Percentiles rank a stretch among this genome's conserved stretches.
Conservation (phyloP, 2,113 vertebrate genomes). For the Gorsachius goisagi region DNA sequence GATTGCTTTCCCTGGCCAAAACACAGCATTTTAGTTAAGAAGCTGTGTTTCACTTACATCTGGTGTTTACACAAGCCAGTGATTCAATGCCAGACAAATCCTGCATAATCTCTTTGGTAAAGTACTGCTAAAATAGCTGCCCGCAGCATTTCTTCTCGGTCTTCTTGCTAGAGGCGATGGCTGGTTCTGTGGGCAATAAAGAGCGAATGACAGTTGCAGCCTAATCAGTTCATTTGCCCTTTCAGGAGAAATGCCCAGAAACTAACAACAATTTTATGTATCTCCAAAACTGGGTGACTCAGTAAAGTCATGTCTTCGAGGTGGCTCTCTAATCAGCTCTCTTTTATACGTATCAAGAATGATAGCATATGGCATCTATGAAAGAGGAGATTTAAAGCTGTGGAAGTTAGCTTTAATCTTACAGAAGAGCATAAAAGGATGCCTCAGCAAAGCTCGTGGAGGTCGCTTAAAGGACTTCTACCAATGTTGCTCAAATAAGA, state of each 20-base stretch:
- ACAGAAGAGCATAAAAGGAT: neutral
- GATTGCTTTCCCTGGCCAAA: neutral
- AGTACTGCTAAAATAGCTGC: constrained; percentile 20
- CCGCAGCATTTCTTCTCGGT: neutral
- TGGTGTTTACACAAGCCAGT: constrained; percentile 43
- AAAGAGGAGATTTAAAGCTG: constrained; percentile 20
- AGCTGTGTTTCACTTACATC: neutral
- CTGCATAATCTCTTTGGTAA: constrained; percentile 14
- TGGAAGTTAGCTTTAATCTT: constrained; percentile 9
- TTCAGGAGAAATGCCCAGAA: constrained; percentile 8
- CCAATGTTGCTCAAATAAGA: neutral
- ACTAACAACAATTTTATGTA: neutral
- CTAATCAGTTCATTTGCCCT: constrained; percentile 7
- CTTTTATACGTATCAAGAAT: neutral
- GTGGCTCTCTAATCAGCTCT: neutral
- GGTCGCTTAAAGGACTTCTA: neutral
- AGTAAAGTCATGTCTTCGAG: constrained; percentile 8
- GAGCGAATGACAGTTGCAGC: neutral
- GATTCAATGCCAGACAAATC: constrained; percentile 37
- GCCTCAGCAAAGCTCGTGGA: neutral
- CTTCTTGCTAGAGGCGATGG: neutral
- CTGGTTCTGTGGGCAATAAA: neutral
- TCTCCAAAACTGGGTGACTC: neutral
- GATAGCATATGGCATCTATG: constrained; percentile 7
- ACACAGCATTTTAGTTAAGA: neutral